phyloP scores from a whole-genome alignment of 2,113 vertebrate species.

The Heloderma charlesbogerti region DNA sequence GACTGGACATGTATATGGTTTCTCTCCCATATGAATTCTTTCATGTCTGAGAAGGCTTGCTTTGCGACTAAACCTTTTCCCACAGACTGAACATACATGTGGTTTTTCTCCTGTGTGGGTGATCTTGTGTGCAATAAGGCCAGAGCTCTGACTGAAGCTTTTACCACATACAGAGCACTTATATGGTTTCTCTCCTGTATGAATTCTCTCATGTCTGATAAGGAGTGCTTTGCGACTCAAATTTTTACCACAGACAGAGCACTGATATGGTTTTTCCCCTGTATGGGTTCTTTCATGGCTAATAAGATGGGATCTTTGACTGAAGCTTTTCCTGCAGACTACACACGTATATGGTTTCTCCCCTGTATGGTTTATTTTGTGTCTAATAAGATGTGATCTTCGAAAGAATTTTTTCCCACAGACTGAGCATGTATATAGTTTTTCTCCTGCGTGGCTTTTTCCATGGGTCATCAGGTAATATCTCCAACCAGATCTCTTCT shows the following conservation, averaged over 20 bases:
- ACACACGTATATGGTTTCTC: background rate
- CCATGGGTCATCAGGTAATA: constrained; percentile 31
- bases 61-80: background rate
- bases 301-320: constrained; percentile 22
- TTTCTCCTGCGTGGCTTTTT: background rate
- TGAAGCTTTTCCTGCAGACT: background rate
- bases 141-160: background rate
- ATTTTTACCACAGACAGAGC: constrained; percentile 55
- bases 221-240: constrained; percentile 36
- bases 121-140: background rate
- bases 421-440: background rate
- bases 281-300: constrained; percentile 66
- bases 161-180: constrained; percentile 35
- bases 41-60: background rate
- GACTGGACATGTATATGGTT: background rate
- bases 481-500: constrained; percentile 45
- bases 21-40: background rate
- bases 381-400: constrained; percentile 57
- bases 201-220: constrained; percentile 44
- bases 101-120: background rate
- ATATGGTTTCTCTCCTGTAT: constrained; percentile 56
- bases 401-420: constrained; percentile 56
- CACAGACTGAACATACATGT: background rate
- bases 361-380: constrained; percentile 52
- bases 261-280: constrained; percentile 61